phyloP scores from a whole-genome alignment of 2,888 invertebrate species.

The Cerceris ruficornis region DNA sequence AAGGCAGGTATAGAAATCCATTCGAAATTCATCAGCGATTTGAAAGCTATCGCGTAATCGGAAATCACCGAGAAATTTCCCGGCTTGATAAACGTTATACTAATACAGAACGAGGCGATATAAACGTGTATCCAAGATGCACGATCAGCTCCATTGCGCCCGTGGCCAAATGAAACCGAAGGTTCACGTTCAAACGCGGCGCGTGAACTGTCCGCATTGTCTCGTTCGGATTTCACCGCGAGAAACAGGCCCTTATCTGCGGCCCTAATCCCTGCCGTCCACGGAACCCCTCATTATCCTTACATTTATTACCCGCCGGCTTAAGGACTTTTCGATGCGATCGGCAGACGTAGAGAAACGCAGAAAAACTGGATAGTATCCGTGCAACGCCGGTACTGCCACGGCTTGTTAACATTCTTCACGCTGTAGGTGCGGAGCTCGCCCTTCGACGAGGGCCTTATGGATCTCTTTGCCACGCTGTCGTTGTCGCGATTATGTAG shows the following conservation, averaged over 20 bases:
- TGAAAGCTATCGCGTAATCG: background rate
- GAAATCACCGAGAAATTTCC: background rate
- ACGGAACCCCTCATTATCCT: constrained; percentile 66
- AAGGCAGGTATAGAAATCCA: too few species aligned
- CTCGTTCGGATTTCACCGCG: constrained; percentile 32
- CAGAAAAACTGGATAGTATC: constrained; percentile 66
- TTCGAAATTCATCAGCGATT: too few species aligned
- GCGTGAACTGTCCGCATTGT: constrained; percentile 42
- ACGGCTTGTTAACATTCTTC: constrained; percentile 77
- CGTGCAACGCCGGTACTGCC: constrained; percentile 55
- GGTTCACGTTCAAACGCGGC: constrained; percentile 4
- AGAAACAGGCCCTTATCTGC: constrained; percentile 58
- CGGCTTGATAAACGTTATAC: too few species aligned
- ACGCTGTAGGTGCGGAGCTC: constrained; percentile 68
- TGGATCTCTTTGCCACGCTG: constrained; percentile 39
- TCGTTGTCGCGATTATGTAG: constrained; percentile 51
- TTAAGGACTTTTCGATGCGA: constrained; percentile 71
- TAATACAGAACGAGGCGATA: background rate
- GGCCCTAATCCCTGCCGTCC: constrained; percentile 60
- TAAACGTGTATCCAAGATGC: background rate
- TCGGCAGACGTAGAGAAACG: constrained; percentile 63
- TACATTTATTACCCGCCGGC: constrained; percentile 69
- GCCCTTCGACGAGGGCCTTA: constrained; percentile 50
- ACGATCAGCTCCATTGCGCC: background rate
- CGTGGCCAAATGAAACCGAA: constrained; percentile 3